Evolutionary conservation across 2,888 invertebrate genomes (phyloP).

Genomic region (Digitonthophagus gazella): DNA sequence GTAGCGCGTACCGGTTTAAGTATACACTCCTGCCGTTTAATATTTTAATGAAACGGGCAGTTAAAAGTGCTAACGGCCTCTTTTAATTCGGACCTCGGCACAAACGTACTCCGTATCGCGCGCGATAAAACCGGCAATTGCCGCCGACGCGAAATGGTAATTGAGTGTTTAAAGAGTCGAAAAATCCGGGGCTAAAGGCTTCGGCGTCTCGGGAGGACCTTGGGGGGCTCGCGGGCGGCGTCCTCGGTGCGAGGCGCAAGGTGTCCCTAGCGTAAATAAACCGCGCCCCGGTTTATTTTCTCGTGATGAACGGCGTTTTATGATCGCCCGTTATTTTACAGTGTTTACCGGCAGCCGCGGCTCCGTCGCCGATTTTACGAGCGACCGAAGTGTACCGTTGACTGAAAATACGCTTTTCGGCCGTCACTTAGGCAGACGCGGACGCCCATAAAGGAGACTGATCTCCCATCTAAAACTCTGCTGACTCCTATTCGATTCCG

Average conservation of each 20-base stretch:
- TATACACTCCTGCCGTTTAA: background rate
- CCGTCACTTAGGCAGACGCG: background rate
- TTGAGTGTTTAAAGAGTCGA: conserved; percentile 9
- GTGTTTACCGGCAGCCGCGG: conserved; percentile 9
- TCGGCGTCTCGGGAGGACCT: background rate
- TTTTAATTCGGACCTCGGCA: background rate
- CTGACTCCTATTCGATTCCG: background rate
- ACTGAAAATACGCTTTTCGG: conserved; percentile 11
- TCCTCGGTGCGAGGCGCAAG: conserved; percentile 8
- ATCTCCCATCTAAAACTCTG: background rate
- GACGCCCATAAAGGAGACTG: background rate
- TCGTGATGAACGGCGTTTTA: conserved; percentile 13
- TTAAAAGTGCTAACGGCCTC: conserved; percentile 11
- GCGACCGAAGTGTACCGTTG: conserved; percentile 13
- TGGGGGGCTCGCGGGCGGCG: background rate
- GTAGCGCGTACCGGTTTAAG: background rate
- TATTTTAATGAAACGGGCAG: background rate
- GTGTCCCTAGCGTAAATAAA: conserved; percentile 12
- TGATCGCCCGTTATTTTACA: conserved; percentile 9
- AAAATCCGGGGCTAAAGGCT: background rate
- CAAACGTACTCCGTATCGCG: background rate
- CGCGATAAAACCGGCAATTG: conserved; percentile 4
- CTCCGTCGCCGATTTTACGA: conserved; percentile 13
- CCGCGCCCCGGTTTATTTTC: conserved; percentile 9
- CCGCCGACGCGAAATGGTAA: conserved; percentile 5